Conservation (phyloP, 2,113 vertebrate genomes). For the Aramus guarauna region DNA sequence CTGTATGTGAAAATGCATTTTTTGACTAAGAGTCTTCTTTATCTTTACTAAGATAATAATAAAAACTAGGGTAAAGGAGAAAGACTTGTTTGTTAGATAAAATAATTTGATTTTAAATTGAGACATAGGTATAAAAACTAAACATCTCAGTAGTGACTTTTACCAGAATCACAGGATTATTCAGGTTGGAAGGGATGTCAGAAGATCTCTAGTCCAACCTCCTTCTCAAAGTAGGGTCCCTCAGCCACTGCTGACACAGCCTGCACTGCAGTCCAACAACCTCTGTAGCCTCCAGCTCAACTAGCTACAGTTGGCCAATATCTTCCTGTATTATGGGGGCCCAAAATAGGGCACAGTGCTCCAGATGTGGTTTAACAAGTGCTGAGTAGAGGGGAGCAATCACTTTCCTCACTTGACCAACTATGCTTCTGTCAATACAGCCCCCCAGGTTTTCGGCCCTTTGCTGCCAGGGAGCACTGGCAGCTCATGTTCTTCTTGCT, state of each 20-base stretch:
- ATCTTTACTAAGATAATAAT: not conserved
- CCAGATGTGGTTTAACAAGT: not conserved
- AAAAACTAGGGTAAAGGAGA: not conserved
- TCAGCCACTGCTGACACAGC: not conserved
- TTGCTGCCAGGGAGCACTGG: not conserved
- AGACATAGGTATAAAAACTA: not conserved
- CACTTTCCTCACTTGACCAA: not conserved
- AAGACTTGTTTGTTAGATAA: not conserved
- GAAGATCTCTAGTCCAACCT: not conserved
- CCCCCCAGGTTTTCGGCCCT: not conserved
- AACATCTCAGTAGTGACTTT: not conserved
- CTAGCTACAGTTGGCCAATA: not conserved
- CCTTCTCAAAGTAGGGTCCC: not conserved
- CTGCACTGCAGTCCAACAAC: not conserved
- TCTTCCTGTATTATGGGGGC: no score
- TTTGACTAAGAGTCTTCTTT: not conserved
- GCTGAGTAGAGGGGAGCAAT: not conserved
- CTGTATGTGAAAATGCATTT: not conserved
- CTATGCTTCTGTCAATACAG: not conserved
- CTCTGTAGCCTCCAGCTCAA: not conserved
- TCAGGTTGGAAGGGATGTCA: not conserved
- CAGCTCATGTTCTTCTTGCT: not conserved
- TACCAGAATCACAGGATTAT: not conserved
- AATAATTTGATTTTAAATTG: not conserved
- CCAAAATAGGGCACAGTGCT: not conserved